These are phyloP conservation scores for Garra rufa DNA, from an alignment of 2,113 vertebrate species.

Conservation along the genomic window DNA sequence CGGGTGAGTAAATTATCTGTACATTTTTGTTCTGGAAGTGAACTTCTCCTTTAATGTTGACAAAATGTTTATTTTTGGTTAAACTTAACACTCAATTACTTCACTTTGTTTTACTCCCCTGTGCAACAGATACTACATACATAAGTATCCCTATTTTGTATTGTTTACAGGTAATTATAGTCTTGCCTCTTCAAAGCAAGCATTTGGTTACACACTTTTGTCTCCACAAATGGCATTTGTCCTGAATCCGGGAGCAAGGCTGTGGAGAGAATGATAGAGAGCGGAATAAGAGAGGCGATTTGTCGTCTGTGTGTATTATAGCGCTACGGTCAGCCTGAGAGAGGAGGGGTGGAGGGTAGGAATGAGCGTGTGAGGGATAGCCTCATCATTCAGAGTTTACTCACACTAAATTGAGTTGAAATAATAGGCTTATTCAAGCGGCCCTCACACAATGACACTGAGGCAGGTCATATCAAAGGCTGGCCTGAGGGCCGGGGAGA, in stretches of 20 bases:
- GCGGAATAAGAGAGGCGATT: constrained; percentile 71
- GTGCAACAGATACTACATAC: neutral
- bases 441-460: constrained; percentile 46
- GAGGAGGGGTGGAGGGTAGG: constrained; percentile 47
- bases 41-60: no score
- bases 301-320: constrained; percentile 76
- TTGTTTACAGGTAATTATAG: neutral
- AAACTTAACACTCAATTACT: neutral
- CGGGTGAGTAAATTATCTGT: no score
- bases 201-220: constrained; percentile 66
- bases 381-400: constrained; percentile 82
- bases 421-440: constrained; percentile 80
- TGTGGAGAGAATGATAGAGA: constrained; percentile 72
- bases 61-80: neutral
- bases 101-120: neutral
- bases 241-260: constrained; percentile 73
- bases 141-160: neutral
- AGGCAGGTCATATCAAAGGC: constrained; percentile 72
- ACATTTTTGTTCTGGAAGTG: no score
- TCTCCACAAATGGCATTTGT: constrained; percentile 75
- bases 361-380: constrained; percentile 43
- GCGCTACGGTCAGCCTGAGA: constrained; percentile 65
- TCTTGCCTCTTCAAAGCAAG: constrained; percentile 33
- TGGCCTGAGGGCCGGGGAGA: constrained; percentile 67
- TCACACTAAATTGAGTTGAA: constrained; percentile 84